phyloP scores from a whole-genome alignment of 2,888 invertebrate genomes.

The Nudaria mundana region DNA sequence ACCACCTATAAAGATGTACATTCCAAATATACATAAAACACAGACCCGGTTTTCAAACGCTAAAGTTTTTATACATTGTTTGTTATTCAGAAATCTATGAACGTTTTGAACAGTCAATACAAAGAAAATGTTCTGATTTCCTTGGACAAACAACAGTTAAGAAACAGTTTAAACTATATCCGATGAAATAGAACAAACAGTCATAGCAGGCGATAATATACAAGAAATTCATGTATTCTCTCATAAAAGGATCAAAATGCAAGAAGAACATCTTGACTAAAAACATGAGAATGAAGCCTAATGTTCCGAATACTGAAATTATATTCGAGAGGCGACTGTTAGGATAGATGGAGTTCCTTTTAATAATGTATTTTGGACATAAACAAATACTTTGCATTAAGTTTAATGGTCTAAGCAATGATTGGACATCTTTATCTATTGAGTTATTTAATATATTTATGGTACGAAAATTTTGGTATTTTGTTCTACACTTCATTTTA shows the following conservation, averaged over 20 bases:
- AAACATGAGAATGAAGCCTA: neutral
- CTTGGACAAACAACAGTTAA: neutral
- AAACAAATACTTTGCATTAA: slow-evolving; percentile 16
- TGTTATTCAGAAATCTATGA: slow-evolving; percentile 7
- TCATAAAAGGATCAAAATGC: neutral
- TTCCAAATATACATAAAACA: neutral
- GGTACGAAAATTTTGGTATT: neutral
- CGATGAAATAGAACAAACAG: neutral
- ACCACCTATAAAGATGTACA: neutral
- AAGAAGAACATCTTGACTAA: neutral
- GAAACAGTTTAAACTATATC: slow-evolving; percentile 8
- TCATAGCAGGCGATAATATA: slow-evolving; percentile 4
- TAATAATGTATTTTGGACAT: slow-evolving; percentile 20
- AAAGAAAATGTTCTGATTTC: slow-evolving; percentile 8
- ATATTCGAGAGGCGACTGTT: slow-evolving; percentile 11
- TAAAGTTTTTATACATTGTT: neutral
- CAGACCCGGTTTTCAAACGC: slow-evolving; percentile 7
- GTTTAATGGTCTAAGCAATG: slow-evolving; percentile 20
- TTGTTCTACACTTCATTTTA: too few relatives aligned
- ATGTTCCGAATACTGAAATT: slow-evolving; percentile 1
- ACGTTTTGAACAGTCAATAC: slow-evolving; percentile 18
- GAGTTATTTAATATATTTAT: slow-evolving; percentile 2
- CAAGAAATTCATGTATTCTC: slow-evolving; percentile 1
- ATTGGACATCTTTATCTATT: slow-evolving; percentile 20
- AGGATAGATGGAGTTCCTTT: slow-evolving; percentile 17